Percentiles rank a stretch among this genome's conserved stretches.
Evolutionary conservation across 1,140 invertebrate genomes (phyloP).

Genomic region (Temnothorax nylanderi): DNA sequence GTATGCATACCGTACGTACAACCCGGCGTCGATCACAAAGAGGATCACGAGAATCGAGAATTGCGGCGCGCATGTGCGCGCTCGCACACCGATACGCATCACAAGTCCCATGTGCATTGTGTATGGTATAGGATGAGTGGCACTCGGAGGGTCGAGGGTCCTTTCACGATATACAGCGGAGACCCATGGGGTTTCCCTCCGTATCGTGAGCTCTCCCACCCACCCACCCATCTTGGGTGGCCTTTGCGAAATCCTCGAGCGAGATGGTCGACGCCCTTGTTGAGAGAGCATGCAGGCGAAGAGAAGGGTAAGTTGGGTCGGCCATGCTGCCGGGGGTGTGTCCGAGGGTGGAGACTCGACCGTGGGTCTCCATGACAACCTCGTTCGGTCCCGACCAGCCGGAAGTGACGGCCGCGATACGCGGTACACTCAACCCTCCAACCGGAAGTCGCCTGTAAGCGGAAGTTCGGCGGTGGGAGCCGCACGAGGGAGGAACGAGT

Average conservation of each 20-base stretch:
- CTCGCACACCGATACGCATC: conserved; percentile 27
- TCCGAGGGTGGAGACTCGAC: conserved; percentile 77
- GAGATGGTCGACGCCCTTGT: conserved; percentile 51
- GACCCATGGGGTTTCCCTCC: conserved; percentile 71
- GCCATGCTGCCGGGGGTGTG: conserved; percentile 82
- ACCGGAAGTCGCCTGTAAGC: conserved; percentile 70
- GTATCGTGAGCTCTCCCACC: conserved; percentile 49
- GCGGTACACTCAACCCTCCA: conserved; percentile 64
- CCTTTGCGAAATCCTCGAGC: conserved; percentile 57
- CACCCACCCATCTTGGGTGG: conserved; percentile 43
- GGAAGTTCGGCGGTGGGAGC: conserved; percentile 57
- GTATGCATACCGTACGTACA: neutral
- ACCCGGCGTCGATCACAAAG: conserved; percentile 36
- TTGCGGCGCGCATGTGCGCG: neutral
- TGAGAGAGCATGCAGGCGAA: neutral
- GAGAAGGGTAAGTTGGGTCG: conserved; percentile 63
- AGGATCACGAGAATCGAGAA: conserved; percentile 43
- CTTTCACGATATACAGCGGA: conserved; percentile 60
- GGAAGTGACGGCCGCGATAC: conserved; percentile 65
- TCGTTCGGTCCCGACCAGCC: conserved; percentile 75
- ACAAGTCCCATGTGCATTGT: conserved; percentile 16
- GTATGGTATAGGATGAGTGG: conserved; percentile 66
- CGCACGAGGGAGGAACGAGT: conserved; percentile 37
- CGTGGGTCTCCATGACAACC: conserved; percentile 78
- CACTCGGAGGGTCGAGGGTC: conserved; percentile 72